Evolutionary conservation across 2,888 invertebrate species (phyloP), one percentile per base, ranked within the genome.

Genomic region (Agriopis aurantiaria): DNA sequence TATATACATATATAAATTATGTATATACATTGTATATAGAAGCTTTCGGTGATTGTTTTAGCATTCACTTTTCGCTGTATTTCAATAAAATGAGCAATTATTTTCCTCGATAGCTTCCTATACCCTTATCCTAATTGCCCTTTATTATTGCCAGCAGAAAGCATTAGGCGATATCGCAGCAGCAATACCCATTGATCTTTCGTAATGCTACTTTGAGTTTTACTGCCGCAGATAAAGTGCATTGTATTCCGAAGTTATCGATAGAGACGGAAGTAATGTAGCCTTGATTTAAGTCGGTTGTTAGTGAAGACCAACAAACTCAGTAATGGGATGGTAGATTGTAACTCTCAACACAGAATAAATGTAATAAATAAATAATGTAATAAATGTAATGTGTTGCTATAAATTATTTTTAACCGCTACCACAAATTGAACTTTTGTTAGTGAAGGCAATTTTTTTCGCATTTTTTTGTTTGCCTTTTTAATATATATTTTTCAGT

Each of bases 141-240:
- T 17, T 62, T 62, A 60, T 65, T 69, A 57, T 56, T 33, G 51
- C 51, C 51, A 52, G 46, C 48, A 45, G 61, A 65, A 57, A 65
- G 52, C 66, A 65, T 59, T 67, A 68, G 9, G 49, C 55, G 64
- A 66, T 59, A 72, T 64, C 56, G 66, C 57, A 59, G 65, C 64
- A 33, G 72, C 72, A 72, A 74, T 74, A 60, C 62, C 62, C 71
- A 74, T 71, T 76, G 74, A 76, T 73, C 72, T 64, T 62, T 41
- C 43, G 66, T 70, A 76, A 70, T 71, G 74, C 76, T 67, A 56
- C 69, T 72, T 53, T 70, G 49, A 68, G 69, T 73, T 76, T 74
- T 76, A 76, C 65, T 72, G 66, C 72, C 62, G 43, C 33, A 72
- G 68, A 74, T 76, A 76, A 74, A 73, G 63, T 70, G 73, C 67